phyloP scores from a whole-genome alignment of 2,888 invertebrate genomes.

The Euzophera pinguis region DNA sequence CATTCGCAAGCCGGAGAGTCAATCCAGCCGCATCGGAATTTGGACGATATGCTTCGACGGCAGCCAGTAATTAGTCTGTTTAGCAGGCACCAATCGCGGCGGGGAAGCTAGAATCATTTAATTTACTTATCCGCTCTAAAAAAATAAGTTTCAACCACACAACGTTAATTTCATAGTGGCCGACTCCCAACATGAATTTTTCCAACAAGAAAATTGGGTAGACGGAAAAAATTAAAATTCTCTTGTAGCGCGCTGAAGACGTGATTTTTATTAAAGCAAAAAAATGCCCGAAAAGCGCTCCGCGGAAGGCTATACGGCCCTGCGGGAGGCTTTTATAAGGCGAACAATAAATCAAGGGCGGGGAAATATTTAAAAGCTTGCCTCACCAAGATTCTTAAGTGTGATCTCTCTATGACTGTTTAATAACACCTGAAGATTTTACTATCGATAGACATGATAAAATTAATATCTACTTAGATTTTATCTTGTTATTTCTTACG shows the following conservation, averaged over 20 bases:
- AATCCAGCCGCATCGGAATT: too few relatives aligned
- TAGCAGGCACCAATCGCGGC: too few relatives aligned
- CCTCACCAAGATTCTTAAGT: conserved; percentile 48
- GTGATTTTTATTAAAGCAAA: conserved; percentile 65
- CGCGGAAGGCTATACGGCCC: conserved; percentile 39
- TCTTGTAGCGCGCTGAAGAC: conserved; percentile 47
- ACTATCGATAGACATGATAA: too few relatives aligned
- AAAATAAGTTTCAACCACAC: neutral
- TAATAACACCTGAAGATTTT: too few relatives aligned
- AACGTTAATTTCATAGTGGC: conserved; percentile 53
- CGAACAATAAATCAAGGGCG: conserved; percentile 72
- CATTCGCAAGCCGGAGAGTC: too few relatives aligned
- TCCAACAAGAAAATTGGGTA: conserved; percentile 51
- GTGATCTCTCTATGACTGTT: conserved; percentile 26
- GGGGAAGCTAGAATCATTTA: too few relatives aligned
- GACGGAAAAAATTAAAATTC: conserved; percentile 59
- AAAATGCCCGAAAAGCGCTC: conserved; percentile 60
- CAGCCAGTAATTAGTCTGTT: too few relatives aligned
- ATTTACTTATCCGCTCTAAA: too few relatives aligned
- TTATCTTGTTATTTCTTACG: too few relatives aligned
- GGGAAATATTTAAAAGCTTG: conserved; percentile 68
- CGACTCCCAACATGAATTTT: conserved; percentile 38
- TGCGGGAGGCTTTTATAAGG: conserved; percentile 75
- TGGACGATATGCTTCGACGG: too few relatives aligned
- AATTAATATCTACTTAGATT: too few relatives aligned